Evolutionary conservation across 2,888 invertebrate species (phyloP).

Genomic region (Sialis fuliginosa): DNA sequence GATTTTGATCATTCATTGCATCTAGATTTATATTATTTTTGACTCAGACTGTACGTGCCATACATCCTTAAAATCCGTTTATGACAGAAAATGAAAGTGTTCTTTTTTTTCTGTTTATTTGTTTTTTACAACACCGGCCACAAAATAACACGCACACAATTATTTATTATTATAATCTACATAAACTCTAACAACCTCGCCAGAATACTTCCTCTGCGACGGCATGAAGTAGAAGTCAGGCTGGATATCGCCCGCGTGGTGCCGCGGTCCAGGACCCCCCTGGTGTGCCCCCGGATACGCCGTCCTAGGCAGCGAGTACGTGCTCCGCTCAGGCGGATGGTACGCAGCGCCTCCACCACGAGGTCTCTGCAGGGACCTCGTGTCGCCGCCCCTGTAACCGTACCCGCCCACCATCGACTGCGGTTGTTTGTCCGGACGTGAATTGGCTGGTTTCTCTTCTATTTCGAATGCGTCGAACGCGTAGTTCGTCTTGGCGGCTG

Average conservation of each 20-base stretch:
- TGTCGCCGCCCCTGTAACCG: conserved; percentile 28
- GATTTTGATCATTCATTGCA: too few relatives aligned
- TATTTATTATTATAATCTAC: conserved; percentile 56
- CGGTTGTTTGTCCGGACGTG: conserved; percentile 13
- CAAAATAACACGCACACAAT: too few relatives aligned
- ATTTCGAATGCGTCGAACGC: conserved; percentile 79
- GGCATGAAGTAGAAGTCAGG: conserved; percentile 94
- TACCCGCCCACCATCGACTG: conserved; percentile 16
- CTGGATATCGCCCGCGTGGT: conserved; percentile 30
- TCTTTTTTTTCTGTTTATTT: too few relatives aligned
- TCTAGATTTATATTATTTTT: too few relatives aligned
- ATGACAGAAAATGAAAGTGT: too few relatives aligned
- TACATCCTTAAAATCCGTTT: too few relatives aligned
- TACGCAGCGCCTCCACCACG: conserved; percentile 15
- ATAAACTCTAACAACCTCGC: conserved; percentile 71
- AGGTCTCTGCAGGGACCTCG: conserved; percentile 42
- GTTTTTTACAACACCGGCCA: too few relatives aligned
- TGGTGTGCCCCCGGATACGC: conserved; percentile 22
- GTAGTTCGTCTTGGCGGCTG: conserved; percentile 68
- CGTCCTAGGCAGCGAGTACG: conserved; percentile 60
- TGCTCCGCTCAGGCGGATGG: conserved; percentile 34
- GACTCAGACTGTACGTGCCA: too few relatives aligned
- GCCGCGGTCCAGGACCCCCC: conserved; percentile 15
- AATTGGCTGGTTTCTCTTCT: conserved; percentile 35
- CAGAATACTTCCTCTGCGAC: conserved; percentile 82